A percentile compares a stretch with the other conserved stretches of the same genome.
Conservation (phyloP, 2,113 vertebrate genomes). For the Centrocercus urophasianus region DNA sequence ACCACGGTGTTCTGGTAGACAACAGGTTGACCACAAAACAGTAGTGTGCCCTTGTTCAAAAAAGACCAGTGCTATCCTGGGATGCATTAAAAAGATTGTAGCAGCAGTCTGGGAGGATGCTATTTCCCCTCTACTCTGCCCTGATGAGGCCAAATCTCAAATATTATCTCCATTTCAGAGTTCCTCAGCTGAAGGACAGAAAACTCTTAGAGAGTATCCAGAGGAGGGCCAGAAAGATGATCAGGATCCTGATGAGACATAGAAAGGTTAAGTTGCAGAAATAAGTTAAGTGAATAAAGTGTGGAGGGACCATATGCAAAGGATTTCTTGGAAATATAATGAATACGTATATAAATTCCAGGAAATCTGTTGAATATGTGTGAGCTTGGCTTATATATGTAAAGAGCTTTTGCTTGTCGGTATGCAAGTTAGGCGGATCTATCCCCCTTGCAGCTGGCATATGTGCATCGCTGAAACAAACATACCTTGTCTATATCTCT, state of each 20-base stretch:
- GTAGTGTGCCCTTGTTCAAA: not conserved
- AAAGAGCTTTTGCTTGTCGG: too few species aligned
- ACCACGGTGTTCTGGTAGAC: not conserved
- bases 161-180: not conserved
- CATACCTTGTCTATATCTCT: too few species aligned
- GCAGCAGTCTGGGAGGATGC: not conserved
- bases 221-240: not conserved
- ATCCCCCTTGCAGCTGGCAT: too few species aligned
- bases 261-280: too few species aligned
- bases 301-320: too few species aligned
- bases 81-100: not conserved
- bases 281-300: too few species aligned
- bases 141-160: not conserved
- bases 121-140: not conserved
- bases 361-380: too few species aligned
- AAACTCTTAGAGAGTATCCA: not conserved
- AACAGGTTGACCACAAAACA: not conserved
- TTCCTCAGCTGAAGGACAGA: not conserved
- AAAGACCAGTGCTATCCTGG: not conserved
- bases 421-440: too few species aligned
- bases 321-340: too few species aligned
- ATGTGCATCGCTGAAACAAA: too few species aligned
- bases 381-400: too few species aligned
- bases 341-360: too few species aligned
- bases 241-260: not conserved